Conservation (phyloP, 1,140 invertebrate species). For the Papilio dardanus region DNA sequence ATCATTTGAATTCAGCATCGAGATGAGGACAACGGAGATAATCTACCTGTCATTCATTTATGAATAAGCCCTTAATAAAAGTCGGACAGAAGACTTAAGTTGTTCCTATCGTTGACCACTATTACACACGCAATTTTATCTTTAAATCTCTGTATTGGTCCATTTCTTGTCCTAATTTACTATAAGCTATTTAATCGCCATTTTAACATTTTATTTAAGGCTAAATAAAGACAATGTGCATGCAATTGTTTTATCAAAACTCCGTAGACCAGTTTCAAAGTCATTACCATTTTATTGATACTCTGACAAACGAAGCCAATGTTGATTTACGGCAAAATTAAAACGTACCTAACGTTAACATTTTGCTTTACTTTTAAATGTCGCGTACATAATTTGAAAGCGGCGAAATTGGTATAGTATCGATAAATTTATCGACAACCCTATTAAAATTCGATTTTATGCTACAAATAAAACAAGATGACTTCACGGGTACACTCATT, state of each 20-base stretch:
- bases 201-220: neutral
- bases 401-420: conserved; percentile 3
- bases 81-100: neutral
- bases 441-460: conserved; percentile 28
- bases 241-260: neutral
- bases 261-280: neutral
- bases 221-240: neutral
- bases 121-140: neutral
- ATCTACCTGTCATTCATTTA: neutral
- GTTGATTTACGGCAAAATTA: conserved; percentile 3
- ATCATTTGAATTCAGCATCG: too few relatives aligned
- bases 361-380: neutral
- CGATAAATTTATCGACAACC: conserved; percentile 28
- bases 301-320: neutral
- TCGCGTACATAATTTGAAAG: conserved; percentile 3
- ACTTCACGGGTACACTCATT: conserved; percentile 21
- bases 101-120: neutral
- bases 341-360: conserved; percentile 10
- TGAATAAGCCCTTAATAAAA: neutral
- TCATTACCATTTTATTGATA: conserved; percentile 9
- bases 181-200: neutral
- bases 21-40: neutral
- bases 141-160: neutral
- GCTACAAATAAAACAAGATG: conserved; percentile 36
- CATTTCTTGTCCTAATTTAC: neutral